phyloP scores from a whole-genome alignment of 2,113 vertebrate genomes.

The Epinephelus lanceolatus region DNA sequence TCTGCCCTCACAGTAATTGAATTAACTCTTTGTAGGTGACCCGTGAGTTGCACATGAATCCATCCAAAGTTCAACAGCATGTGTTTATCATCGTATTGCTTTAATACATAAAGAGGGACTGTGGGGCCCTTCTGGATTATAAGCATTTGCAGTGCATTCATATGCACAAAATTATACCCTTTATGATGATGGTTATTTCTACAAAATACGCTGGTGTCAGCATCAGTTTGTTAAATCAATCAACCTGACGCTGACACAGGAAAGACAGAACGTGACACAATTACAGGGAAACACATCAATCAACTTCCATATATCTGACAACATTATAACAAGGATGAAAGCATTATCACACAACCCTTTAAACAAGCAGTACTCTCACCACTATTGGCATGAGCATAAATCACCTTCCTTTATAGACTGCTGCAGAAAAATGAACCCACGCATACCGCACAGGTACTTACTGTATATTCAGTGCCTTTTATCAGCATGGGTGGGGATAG shows the following conservation, averaged over 20 bases:
- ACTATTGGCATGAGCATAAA: conserved; percentile 46
- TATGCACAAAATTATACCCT: conserved; percentile 15
- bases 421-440: neutral
- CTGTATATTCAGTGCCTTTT: conserved; percentile 21
- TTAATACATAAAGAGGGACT: neutral
- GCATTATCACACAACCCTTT: conserved; percentile 26
- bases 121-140: neutral
- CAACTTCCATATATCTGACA: conserved; percentile 41
- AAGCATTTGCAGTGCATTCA: conserved; percentile 9
- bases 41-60: conserved; percentile 11
- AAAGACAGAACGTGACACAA: neutral
- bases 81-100: conserved; percentile 7
- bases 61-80: conserved; percentile 11
- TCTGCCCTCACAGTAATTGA: conserved; percentile 49
- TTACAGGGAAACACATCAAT: conserved; percentile 2
- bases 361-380: conserved; percentile 36
- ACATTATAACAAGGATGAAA: conserved; percentile 39
- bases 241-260: conserved; percentile 26
- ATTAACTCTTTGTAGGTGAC: conserved; percentile 50
- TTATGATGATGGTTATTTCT: neutral
- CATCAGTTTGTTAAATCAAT: conserved; percentile 3
- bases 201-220: conserved; percentile 23
- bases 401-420: conserved; percentile 39
- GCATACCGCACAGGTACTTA: conserved; percentile 28
- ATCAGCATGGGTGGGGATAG: conserved; percentile 8